Percentiles rank a stretch among this genome's conserved stretches.
Evolutionary conservation across 2,888 invertebrate species (phyloP).

Genomic region (Pilophorus perplexus): DNA sequence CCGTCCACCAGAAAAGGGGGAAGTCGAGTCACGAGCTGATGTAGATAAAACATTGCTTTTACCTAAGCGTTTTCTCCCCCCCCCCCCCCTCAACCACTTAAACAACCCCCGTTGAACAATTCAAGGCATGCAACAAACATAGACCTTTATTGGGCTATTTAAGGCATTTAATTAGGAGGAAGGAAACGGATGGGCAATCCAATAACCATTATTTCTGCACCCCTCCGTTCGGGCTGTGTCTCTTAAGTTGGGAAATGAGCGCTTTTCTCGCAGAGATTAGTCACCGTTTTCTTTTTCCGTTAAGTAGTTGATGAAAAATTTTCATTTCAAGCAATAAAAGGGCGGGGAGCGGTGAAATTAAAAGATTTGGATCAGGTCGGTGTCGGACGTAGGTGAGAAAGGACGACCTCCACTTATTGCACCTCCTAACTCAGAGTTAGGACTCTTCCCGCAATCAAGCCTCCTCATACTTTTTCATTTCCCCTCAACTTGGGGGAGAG

Average conservation of each 20-base stretch:
- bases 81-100: not conserved
- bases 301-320: too few relatives aligned
- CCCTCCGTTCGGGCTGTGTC: too few relatives aligned
- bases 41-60: not conserved
- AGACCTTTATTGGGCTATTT: constrained; percentile 40
- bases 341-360: too few relatives aligned
- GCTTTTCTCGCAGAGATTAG: constrained; percentile 13
- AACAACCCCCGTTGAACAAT: constrained; percentile 23
- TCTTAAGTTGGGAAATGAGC: not conserved
- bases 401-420: too few relatives aligned
- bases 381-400: too few relatives aligned
- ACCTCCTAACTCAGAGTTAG: too few relatives aligned
- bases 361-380: too few relatives aligned
- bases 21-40: not conserved
- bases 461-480: too few relatives aligned
- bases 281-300: too few relatives aligned
- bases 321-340: too few relatives aligned
- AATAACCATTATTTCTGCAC: constrained; percentile 35
- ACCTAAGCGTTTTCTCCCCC: not conserved
- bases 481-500: too few relatives aligned
- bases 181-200: constrained; percentile 28
- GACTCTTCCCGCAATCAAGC: too few relatives aligned
- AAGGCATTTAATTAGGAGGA: constrained; percentile 40
- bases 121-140: constrained; percentile 34
- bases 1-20: not conserved